phyloP scores from a whole-genome alignment of 1,140 invertebrate species.

The Pseudomyrmex sp. region DNA sequence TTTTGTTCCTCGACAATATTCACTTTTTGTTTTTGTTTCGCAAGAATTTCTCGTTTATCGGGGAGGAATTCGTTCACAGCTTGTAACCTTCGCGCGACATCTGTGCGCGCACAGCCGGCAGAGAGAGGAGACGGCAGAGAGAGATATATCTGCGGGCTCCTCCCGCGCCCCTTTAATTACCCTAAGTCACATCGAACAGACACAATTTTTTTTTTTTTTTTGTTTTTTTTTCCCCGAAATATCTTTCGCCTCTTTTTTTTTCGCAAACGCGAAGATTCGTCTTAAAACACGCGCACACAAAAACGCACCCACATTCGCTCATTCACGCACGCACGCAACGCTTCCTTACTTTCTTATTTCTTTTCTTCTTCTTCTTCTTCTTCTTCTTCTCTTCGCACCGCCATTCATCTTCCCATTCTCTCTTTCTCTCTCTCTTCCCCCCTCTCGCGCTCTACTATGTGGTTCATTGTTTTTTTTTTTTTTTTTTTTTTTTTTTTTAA shows the following conservation, averaged over 20 bases:
- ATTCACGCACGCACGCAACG: neutral
- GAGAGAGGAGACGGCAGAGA: conserved; percentile 72
- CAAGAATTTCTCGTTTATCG: too few species aligned
- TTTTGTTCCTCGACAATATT: neutral
- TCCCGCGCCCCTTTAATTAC: conserved; percentile 74
- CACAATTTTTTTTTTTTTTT: conserved; percentile 64
- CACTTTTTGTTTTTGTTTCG: neutral
- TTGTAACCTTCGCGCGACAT: conserved; percentile 61
- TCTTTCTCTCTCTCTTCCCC: conserved; percentile 29
- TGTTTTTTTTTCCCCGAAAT: conserved; percentile 44
- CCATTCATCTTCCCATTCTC: neutral
- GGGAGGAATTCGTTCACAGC: conserved; percentile 18
- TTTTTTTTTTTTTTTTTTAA: conserved; percentile 65
- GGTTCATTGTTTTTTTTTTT: conserved; percentile 76
- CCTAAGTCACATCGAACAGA: conserved; percentile 81
- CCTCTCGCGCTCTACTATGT: conserved; percentile 76
- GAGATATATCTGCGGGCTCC: conserved; percentile 62
- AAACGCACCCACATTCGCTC: neutral
- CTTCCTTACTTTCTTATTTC: conserved; percentile 21
- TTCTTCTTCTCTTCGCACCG: neutral
- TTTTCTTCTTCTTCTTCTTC: neutral
- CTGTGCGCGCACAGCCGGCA: conserved; percentile 67
- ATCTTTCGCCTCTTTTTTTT: conserved; percentile 57
- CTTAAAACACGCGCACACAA: neutral
- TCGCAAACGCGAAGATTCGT: conserved; percentile 1